Evolutionary conservation across 1,140 invertebrate species (phyloP), one percentile per base, ranked within the genome.

Genomic region (Parasteatoda tepidariorum): DNA sequence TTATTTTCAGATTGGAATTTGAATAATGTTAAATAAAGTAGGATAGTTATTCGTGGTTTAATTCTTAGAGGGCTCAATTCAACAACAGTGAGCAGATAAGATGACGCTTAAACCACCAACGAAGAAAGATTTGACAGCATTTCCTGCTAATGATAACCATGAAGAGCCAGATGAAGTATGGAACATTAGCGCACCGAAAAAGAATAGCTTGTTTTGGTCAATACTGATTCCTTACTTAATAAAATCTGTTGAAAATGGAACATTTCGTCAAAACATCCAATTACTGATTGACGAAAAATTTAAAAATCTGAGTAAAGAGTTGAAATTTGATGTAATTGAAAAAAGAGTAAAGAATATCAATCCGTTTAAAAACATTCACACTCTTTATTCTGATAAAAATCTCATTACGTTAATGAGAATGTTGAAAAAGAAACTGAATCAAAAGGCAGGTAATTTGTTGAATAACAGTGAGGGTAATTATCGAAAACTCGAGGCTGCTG

Each of bases 341-440:
- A 73, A 59, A n/a, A 0, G 26, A 3, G 26, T 34, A 3, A 33
- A 31, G 4, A 57, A 55, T 3, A n/a, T 31, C 15, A 73, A 73
- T 33, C 70, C 70, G 1, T 73, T 59, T 24, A 73, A 57, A 31
- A 73, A 73, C 31, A 22, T 22, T 18, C 48, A 73, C 28, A 18
- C 3, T 31, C 48, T 73, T 38, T 73, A 57, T 13, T 55, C 15
- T 11, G 26, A 73, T 73, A 6, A 28, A 2, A 9, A 31, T 11
- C 11, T 73, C 13, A 33, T 18, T 31, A 11, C 3, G 0, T 31
- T 57, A 5, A 6, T 57, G 11, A 2, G n/a, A 3, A 54, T 57
- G 18, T 31, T 73, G 2, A 24, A 59, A 6, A 2, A 7, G 2
- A 33, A 7, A n/a, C 5, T 34, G 48, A 48, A 48, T 48, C 38